Base-by-base conservation (phyloP, 2,797 vertebrate species). In the Chaetodon trifasciatus region DNA sequence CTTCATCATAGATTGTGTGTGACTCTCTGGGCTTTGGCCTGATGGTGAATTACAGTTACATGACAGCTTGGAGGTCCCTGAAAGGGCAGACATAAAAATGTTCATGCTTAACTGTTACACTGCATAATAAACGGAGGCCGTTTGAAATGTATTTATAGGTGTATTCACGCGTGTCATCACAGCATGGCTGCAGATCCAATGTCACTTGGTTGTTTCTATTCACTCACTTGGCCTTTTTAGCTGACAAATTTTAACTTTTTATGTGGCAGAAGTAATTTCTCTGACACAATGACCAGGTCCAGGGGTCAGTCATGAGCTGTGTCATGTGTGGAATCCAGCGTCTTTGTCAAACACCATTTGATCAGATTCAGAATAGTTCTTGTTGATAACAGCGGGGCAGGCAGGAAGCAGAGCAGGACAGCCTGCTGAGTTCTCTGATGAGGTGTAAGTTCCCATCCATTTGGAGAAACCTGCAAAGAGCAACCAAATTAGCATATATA, bases 291-390 rank as follows among this genome's bases (percentile, higher is more conserved):
- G 32, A 56, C 42, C 19, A 13, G 52, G 24, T 50, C 52, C 11
- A 67, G 32, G 23, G 12, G 2, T 72, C 37, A 23, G 69, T 78
- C 23, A 17, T 53, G 47, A 78, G 53, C 17, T 52, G 52, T 23
- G 24, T 76, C 37, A 15, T 50, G 46, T 72, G 70, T 56, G 35
- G 46, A 65, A n/a, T 64, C 50, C 55, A 47, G 56, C 66, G 9
- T 62, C 62, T 58, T 49, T 70, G 57, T 76, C 47, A 80, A 63
- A 70, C 42, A 52, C 2, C 17, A 60, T 76, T 79, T 77, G 47
- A 68, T 81, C 53, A 53, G 78, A 86, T 78, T 47, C 49, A 46
- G 23, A 66, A n/a, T 3, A 50, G 56, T 52, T 74, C 17, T 58
- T 70, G 55, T 72, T 61, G 24, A 56, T 63, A 81, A 80, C 64